Evolutionary conservation across 2,113 vertebrate genomes (phyloP).

Genomic region (Lepus timidus): DNA sequence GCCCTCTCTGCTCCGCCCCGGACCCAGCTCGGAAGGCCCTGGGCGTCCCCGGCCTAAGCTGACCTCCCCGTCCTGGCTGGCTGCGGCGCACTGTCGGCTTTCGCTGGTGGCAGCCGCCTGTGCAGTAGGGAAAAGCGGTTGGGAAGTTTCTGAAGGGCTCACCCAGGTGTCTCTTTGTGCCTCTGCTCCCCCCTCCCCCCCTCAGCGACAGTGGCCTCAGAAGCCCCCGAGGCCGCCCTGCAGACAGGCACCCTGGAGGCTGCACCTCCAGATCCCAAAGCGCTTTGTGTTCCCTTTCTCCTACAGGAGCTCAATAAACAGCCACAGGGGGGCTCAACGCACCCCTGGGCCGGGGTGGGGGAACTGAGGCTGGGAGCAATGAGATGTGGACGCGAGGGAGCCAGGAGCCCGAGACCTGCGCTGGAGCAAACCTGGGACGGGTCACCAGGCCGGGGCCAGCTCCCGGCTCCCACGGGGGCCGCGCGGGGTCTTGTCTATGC

Average conservation of each 20-base stretch:
- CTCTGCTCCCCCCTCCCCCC: background rate
- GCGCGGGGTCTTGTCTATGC: background rate
- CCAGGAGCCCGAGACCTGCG: background rate
- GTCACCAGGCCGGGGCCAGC: background rate
- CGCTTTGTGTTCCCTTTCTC: fast-evolving
- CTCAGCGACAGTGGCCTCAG: fast-evolving
- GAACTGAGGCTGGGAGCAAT: background rate
- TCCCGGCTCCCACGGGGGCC: background rate
- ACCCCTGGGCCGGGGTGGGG: background rate
- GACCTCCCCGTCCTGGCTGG: fast-evolving
- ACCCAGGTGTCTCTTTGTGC: background rate
- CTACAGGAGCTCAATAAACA: background rate
- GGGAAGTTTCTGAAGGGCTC: background rate
- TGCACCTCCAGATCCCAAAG: background rate
- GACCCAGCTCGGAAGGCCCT: background rate
- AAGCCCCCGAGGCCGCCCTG: too few species aligned
- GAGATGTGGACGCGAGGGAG: too few species aligned
- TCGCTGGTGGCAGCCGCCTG: too few species aligned
- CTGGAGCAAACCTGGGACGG: constrained; percentile 13
- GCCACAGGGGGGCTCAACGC: background rate
- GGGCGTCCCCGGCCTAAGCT: fast-evolving
- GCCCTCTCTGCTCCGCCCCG: background rate
- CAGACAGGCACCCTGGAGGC: too few species aligned
- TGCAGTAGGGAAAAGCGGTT: background rate
- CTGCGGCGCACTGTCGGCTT: background rate